Base-by-base conservation (phyloP, 2,888 invertebrate genomes). In the Lycia hirtaria region DNA sequence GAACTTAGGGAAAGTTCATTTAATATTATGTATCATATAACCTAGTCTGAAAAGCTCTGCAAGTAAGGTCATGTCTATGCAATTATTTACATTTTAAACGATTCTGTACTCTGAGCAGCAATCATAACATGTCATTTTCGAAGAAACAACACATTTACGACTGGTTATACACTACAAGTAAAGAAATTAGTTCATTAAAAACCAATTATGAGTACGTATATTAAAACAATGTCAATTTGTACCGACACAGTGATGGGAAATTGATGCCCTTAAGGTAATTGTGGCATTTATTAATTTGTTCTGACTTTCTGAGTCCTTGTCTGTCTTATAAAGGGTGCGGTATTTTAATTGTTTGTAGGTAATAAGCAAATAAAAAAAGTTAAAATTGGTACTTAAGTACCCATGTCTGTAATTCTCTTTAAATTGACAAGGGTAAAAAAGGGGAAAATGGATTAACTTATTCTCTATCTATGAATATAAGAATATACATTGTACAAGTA, bases 171-270 rank as follows among this genome's bases (percentile, higher is more conserved):
- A 71, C 68, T 71, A 67, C 65, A 56, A 4, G 14, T 14, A 33
- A 48, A 43, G 53, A 56, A 55, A 65, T 53, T 58, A 53, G 44
- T 48, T 64, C 60, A 74, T 74, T 74, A 72, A 58, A 71, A 72
- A 68, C 66, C 59, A 72, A 71, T 73, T 68, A 67, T 15, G 48
- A 14, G 22, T 19, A 47, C 44, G 51, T 52, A 20, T 47, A 38
- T 53, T 12, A 44, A 5, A 40, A 26, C 12, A 45, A 52, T 37
- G 51, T 28, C 20, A 28, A 44, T 38, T 20, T 35, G 26, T 26
- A 17, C 55, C 24, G 10, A 5, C 6, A 2, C 4, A 26, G n/a
- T 24, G 35, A 10, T 33, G 51, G 41, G 55, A 52, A 48, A 33
- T 48, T 52, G 38, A 43, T 49, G 38, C 22, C 26, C 52, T 52